These are phyloP conservation scores for Cephus rjabovi DNA, from an alignment of 2,888 invertebrate species.

Conservation along the genomic window DNA sequence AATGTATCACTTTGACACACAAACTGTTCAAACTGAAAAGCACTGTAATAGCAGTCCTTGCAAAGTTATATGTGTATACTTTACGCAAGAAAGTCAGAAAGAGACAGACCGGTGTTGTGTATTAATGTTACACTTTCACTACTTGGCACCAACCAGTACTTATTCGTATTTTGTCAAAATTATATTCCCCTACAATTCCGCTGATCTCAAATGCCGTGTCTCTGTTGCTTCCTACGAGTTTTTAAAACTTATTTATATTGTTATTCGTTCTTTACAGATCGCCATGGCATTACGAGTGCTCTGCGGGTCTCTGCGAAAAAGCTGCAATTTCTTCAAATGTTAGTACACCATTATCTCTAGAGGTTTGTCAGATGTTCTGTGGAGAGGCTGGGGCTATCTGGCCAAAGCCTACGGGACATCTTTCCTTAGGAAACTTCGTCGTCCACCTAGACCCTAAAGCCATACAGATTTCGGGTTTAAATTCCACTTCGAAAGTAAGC, in stretches of 20 bases:
- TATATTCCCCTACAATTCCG: background rate
- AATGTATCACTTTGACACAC: background rate
- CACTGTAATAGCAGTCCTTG: background rate
- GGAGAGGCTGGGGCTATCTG: constrained; percentile 72
- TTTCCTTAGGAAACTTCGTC: constrained; percentile 70
- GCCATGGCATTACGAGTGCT: constrained; percentile 60
- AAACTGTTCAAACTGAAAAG: background rate
- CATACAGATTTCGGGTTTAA: constrained; percentile 66
- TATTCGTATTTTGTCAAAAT: background rate
- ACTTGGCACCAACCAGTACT: background rate
- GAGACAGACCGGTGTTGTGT: background rate
- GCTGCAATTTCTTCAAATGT: constrained; percentile 42
- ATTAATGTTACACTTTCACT: background rate
- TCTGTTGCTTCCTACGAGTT: background rate
- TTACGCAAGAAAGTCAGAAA: background rate
- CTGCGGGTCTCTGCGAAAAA: constrained; percentile 55
- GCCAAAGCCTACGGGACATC: constrained; percentile 75
- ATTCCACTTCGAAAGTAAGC: constrained; percentile 54
- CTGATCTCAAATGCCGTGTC: background rate
- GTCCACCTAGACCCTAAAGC: constrained; percentile 69
- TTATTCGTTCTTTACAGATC: constrained; percentile 44
- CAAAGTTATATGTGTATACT: background rate
- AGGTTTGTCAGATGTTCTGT: constrained; percentile 76
- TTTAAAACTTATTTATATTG: background rate
- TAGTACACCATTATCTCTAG: constrained; percentile 57